Percentiles rank a stretch among this genome's conserved stretches.
These are phyloP conservation scores for Eptesicus fuscus DNA, from an alignment of 2,113 vertebrate species.

Conservation along the genomic window DNA sequence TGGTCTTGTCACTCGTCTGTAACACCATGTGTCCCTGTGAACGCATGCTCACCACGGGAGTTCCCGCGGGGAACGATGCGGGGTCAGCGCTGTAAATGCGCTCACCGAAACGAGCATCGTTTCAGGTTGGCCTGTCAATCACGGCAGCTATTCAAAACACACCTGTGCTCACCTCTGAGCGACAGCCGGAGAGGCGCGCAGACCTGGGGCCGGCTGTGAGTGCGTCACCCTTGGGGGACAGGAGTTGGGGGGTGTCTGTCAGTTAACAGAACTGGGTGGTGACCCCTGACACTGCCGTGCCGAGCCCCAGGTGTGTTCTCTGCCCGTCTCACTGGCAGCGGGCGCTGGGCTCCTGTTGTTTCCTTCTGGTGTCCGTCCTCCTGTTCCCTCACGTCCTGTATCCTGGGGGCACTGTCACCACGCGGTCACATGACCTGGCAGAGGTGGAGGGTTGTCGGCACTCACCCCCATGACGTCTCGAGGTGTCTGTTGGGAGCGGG, in stretches of 20 bases:
- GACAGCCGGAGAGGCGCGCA: background rate
- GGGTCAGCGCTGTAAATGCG: no score
- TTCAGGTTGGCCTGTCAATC: background rate
- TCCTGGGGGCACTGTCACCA: background rate
- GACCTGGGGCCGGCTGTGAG: background rate
- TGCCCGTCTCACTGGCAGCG: rapidly evolving
- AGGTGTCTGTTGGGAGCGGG: background rate
- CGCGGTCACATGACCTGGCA: rapidly evolving
- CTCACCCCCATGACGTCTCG: rapidly evolving
- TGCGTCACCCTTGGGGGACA: rapidly evolving
- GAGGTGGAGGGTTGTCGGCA: rapidly evolving
- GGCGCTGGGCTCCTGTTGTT: background rate
- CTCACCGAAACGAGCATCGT: rapidly evolving
- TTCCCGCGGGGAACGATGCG: background rate
- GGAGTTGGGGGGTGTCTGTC: background rate
- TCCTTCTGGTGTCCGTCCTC: background rate
- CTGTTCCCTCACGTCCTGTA: background rate
- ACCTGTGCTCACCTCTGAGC: background rate
- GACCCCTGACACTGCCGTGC: background rate
- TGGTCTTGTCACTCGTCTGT: rapidly evolving
- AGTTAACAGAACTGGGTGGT: background rate
- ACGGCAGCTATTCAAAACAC: rapidly evolving
- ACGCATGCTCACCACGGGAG: rapidly evolving
- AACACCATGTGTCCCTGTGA: rapidly evolving
- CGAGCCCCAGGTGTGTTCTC: background rate